Evolutionary conservation across 2,797 vertebrate species (phyloP), one percentile per base, ranked within the genome.

Genomic region (Semaprochilodus insignis): DNA sequence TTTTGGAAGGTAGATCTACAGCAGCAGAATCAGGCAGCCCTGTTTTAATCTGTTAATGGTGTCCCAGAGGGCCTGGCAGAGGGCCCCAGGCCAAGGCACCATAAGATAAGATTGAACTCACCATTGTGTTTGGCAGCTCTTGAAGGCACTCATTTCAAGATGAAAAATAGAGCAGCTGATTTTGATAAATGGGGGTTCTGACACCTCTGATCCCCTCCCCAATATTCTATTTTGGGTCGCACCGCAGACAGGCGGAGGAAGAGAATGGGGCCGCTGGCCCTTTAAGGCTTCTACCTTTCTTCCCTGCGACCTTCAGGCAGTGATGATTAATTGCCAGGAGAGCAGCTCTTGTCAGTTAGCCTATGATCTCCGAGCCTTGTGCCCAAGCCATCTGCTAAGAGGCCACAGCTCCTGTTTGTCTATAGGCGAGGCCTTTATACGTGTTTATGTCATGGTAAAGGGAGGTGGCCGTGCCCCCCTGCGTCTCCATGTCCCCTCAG

Each of bases 261-360:
- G 91, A 88, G 92, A 93, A 91, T 90, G 91, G 86, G 86, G 88
- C 91, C 67, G 21, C 88, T 88, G 86, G 92, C 92, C 93, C 92
- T 93, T 93, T 93, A 93, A 94, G 93, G 91, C 87, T 91, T 91
- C 90, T 93, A 95, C 94, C 95, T 95, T 96, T 95, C 91, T 93
- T 89, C 83, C 79, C 83, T 6, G n/a, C 91, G 93, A 96, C 96
- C 96, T 96, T 95, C 95, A 92, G 93, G 81, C 92, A 89, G 74
- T 63, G 69, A 94, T 97, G 95, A 96, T 96, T 95, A 97, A 97
- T 96, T 95, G 93, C 95, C 92, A 93, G 90, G 93, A 96, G 91
- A 93, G 93, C 89, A 86, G 90, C 92, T 93, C 92, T 94, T 96
- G 94, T 96, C 95, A 95, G 92, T 95, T 94, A 96, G 92, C 92